Evolutionary conservation across 1,140 invertebrate species (phyloP).

Genomic region (Lordiphosa clarofinis): DNA sequence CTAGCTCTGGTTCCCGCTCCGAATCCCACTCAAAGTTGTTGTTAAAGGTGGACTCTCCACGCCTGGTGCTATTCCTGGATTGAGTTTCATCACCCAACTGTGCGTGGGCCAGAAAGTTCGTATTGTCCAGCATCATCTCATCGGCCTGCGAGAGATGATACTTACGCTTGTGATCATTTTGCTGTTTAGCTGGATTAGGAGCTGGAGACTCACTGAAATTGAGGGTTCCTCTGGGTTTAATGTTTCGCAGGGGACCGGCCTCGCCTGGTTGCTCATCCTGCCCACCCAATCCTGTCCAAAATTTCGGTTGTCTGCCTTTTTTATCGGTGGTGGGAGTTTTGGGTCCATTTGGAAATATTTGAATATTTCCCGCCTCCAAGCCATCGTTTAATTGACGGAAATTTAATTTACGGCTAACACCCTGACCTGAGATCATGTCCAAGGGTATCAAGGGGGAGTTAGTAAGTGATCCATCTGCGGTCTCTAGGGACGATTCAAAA

Average conservation of each 20-base stretch:
- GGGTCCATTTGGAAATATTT: constrained; percentile 48
- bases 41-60: constrained; percentile 40
- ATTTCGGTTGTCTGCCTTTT: constrained; percentile 9
- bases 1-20: constrained; percentile 2
- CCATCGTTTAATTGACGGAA: constrained; percentile 52
- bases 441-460: constrained; percentile 39
- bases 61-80: constrained; percentile 45
- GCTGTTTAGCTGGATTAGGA: constrained; percentile 9
- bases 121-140: constrained; percentile 58
- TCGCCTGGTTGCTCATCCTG: not conserved
- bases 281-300: constrained; percentile 21
- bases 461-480: not conserved
- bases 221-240: constrained; percentile 34
- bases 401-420: constrained; percentile 43
- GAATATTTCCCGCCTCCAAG: constrained; percentile 46
- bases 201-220: constrained; percentile 46
- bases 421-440: constrained; percentile 41
- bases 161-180: constrained; percentile 14
- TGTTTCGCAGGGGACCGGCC: not conserved
- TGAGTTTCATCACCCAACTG: constrained; percentile 56
- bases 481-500: too few species aligned
- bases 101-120: constrained; percentile 59
- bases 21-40: constrained; percentile 35
- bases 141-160: constrained; percentile 60
- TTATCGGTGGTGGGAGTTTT: constrained; percentile 50